Conservation (phyloP, 2,888 invertebrate species). For the Ormia ochracea region DNA sequence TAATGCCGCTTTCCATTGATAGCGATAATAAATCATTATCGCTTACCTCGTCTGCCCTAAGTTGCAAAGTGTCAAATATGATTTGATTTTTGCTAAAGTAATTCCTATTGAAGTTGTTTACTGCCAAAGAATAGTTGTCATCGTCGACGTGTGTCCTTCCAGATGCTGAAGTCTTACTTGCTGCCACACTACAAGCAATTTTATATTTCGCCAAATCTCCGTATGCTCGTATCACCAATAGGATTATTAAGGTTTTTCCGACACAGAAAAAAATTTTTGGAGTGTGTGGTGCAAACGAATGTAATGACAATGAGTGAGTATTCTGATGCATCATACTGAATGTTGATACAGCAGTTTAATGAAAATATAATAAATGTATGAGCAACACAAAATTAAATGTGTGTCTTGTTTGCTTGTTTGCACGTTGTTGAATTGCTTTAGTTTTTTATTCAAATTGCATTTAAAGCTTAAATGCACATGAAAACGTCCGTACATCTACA, state of each 20-base stretch:
- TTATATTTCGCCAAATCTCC: not conserved
- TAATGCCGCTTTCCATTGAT: not conserved
- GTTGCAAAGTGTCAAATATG: conserved; percentile 23
- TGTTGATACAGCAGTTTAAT: not conserved
- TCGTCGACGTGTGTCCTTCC: not conserved
- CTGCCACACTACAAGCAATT: not conserved
- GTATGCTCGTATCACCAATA: conserved; percentile 8
- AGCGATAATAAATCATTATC: conserved; percentile 32
- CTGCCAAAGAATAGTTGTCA: conserved; percentile 1
- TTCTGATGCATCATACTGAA: conserved; percentile 10
- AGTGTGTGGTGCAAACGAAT: not conserved
- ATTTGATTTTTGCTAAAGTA: conserved; percentile 35
- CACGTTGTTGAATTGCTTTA: conserved; percentile 24
- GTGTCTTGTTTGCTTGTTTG: conserved; percentile 13
- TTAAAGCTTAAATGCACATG: not conserved
- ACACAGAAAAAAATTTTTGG: conserved; percentile 6
- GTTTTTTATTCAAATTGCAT: not conserved
- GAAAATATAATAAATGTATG: not conserved
- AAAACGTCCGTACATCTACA: not conserved
- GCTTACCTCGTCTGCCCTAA: not conserved
- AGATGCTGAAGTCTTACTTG: not conserved
- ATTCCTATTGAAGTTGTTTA: conserved; percentile 36
- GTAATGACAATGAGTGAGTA: not conserved
- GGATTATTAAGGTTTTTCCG: conserved; percentile 14
- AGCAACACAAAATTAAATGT: not conserved